phyloP scores from a whole-genome alignment of 2,888 invertebrate species.

The Lithophane semibrunnea region DNA sequence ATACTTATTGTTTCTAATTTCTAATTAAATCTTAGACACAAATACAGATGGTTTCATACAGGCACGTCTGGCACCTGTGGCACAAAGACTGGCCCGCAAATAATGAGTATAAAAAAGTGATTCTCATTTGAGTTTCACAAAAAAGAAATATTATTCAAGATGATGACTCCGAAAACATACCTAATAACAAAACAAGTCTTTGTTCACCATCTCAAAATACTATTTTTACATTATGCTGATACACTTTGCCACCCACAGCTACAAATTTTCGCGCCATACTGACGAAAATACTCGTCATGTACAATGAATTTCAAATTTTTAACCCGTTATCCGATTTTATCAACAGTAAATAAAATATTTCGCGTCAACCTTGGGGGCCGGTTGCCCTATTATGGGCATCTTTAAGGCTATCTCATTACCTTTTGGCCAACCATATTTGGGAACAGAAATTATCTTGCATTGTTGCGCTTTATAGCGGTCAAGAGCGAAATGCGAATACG shows the following conservation, averaged over 20 bases:
- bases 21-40: too few species aligned
- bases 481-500: slow-evolving; percentile 38
- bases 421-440: slow-evolving; percentile 54
- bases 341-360: slow-evolving; percentile 23
- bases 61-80: background rate
- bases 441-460: slow-evolving; percentile 47
- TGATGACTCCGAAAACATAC: slow-evolving; percentile 28
- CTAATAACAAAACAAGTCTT: slow-evolving; percentile 9
- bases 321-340: background rate
- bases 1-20: too few species aligned
- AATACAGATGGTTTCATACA: background rate
- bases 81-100: background rate
- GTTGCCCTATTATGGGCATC: slow-evolving; percentile 36
- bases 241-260: background rate
- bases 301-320: slow-evolving; percentile 3
- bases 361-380: slow-evolving; percentile 39
- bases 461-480: slow-evolving; percentile 58
- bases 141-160: slow-evolving; percentile 19
- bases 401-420: slow-evolving; percentile 47
- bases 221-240: too few species aligned
- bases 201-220: background rate
- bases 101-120: slow-evolving; percentile 3
- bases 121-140: slow-evolving; percentile 3
- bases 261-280: background rate
- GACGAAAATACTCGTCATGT: background rate